Evolutionary conservation across 1,140 invertebrate species (phyloP), one percentile per base, ranked within the genome.

Genomic region (Chironomus tepperi): DNA sequence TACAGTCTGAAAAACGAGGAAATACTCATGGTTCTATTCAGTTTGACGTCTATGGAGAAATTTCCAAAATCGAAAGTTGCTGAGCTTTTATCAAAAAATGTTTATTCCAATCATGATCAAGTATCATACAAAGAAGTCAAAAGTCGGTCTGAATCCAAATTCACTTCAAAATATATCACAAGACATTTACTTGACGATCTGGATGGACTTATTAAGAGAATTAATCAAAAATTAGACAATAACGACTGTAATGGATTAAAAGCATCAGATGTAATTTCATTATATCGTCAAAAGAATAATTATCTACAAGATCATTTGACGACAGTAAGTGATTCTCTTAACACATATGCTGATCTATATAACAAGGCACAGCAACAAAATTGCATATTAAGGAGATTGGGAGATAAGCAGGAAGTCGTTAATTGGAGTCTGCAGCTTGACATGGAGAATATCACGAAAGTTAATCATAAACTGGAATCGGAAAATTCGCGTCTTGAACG

Each of bases 141-240:
- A n/a, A n/a, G 15, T 12, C 12, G 5, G 5, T 34, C 24, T 2
- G 24, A 34, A 34, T 34, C 24, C 1, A 34, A 57, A n/a, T 57
- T 57, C 15, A 57, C 24, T 34, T 57, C 47, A 9, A 57, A 57
- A 15, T 57, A 57, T 3, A 57, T 57, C 3, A 57, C 5, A 5
- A 12, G 12, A 5, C 47, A 57, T 12, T 57, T n/a, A n/a, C n/a
- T 15, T 9, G n/a, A 57, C 15, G 47, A 70, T 18, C 6, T 70
- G 65, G 18, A 16, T 1, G 12, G 15, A 19, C 10, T 70, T 10
- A 70, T 70, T 70, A 16, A 70, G 6, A 70, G 18, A 19, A 70
- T 70, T 19, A 70, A 70, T 70, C 16, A 18, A 70, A 70, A 70
- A 70, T 10, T 70, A 18, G 65, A 70, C 6, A 70, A 19, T 16